Conservation (phyloP, 2,888 invertebrate genomes). For the Nasonovia ribisnigri region DNA sequence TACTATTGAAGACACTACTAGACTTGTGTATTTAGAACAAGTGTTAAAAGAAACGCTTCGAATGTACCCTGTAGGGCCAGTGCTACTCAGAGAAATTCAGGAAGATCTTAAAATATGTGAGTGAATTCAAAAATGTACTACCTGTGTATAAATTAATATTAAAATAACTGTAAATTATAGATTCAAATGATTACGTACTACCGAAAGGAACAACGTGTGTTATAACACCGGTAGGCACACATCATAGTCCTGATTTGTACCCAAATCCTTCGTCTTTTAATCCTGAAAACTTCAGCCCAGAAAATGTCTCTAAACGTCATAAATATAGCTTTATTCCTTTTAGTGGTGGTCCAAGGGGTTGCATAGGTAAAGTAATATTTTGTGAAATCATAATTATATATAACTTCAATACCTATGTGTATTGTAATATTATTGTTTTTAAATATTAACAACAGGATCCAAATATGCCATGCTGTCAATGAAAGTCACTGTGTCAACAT, state of each 20-base stretch:
- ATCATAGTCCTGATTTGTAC: constrained; percentile 66
- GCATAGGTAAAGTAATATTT: constrained; percentile 66
- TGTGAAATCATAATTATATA: background rate
- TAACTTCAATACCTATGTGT: no score
- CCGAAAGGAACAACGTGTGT: constrained; percentile 66
- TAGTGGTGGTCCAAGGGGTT: constrained; percentile 67
- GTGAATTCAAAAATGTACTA: constrained; percentile 1
- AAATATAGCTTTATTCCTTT: constrained; percentile 67
- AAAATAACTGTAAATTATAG: background rate
- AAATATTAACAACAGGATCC: constrained; percentile 58
- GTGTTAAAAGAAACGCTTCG: constrained; percentile 67
- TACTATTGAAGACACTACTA: constrained; percentile 71
- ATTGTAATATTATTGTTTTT: background rate
- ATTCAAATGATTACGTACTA: constrained; percentile 57
- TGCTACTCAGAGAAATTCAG: constrained; percentile 65
- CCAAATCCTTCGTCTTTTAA: constrained; percentile 66
- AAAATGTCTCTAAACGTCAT: constrained; percentile 66
- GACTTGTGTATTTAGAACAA: constrained; percentile 66
- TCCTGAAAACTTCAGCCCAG: constrained; percentile 67
- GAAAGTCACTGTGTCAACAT: constrained; percentile 66
- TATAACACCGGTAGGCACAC: constrained; percentile 65
- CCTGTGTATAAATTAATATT: no score
- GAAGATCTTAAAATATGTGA: constrained; percentile 67
- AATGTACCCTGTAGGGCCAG: constrained; percentile 64
- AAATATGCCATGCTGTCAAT: constrained; percentile 67